These are phyloP conservation scores for Eristalis intricaria DNA, from an alignment of 2,888 invertebrate species.

Conservation along the genomic window DNA sequence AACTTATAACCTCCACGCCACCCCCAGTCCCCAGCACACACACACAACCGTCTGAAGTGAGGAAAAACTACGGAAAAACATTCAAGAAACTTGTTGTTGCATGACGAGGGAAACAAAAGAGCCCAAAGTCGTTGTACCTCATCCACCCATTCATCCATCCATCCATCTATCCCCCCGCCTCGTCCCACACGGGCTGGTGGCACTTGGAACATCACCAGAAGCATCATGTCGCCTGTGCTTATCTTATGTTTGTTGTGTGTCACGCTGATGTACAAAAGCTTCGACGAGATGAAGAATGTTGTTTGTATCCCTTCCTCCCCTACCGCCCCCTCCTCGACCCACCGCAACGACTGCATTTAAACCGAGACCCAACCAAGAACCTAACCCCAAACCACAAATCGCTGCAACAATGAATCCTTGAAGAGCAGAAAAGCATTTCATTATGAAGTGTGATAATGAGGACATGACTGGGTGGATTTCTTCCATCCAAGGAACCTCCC, in stretches of 20 bases:
- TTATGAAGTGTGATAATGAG: slow-evolving; percentile 72
- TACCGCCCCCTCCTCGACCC: not conserved
- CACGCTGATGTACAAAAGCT: slow-evolving; percentile 59
- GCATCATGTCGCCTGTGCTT: slow-evolving; percentile 66
- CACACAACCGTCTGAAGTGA: slow-evolving; percentile 2
- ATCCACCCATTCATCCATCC: not conserved
- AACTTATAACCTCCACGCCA: slow-evolving; percentile 26
- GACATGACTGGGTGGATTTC: slow-evolving; percentile 65
- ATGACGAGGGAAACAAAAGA: slow-evolving; percentile 51
- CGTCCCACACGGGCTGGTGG: not conserved
- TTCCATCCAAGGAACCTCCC: not conserved
- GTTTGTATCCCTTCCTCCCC: slow-evolving; percentile 41
- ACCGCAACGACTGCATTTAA: not conserved
- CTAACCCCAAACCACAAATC: slow-evolving; percentile 71
- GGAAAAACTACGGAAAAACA: slow-evolving; percentile 59
- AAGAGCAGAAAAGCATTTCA: slow-evolving; percentile 71
- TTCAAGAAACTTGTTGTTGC: slow-evolving; percentile 62
- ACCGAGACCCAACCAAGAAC: slow-evolving; percentile 9
- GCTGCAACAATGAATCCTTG: slow-evolving; percentile 71
- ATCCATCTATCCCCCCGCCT: not conserved
- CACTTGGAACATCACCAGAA: slow-evolving; percentile 60
- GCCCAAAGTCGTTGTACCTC: slow-evolving; percentile 52
- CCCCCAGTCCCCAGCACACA: not conserved
- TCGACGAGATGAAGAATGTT: slow-evolving; percentile 39
- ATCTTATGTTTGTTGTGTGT: slow-evolving; percentile 62